Conservation (phyloP, 2,888 invertebrate species). For the Digitonthophagus gazella region DNA sequence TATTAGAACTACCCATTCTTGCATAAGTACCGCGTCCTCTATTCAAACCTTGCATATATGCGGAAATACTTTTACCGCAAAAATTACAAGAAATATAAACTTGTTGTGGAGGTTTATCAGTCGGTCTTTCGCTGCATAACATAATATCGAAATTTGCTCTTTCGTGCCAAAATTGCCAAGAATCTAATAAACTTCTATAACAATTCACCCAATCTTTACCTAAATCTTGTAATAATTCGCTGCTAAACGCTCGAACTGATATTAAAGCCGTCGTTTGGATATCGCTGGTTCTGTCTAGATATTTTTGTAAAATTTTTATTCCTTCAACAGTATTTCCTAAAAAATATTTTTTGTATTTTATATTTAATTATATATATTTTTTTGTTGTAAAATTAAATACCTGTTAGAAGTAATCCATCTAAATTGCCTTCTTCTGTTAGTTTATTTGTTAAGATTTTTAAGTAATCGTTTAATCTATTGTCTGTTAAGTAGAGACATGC, state of each 20-base stretch:
- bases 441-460: constrained; percentile 67
- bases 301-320: constrained; percentile 78
- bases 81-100: constrained; percentile 89
- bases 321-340: constrained; percentile 72
- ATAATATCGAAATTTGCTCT: constrained; percentile 87
- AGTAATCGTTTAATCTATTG: constrained; percentile 72
- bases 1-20: constrained; percentile 65
- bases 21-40: constrained; percentile 59
- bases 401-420: constrained; percentile 81
- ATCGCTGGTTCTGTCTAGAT: constrained; percentile 84
- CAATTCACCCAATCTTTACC: constrained; percentile 71
- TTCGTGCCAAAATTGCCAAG: constrained; percentile 89
- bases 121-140: constrained; percentile 59
- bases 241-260: constrained; percentile 73
- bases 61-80: constrained; percentile 90
- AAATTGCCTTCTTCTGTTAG: constrained; percentile 77
- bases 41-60: constrained; percentile 67
- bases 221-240: constrained; percentile 63
- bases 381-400: constrained; percentile 45
- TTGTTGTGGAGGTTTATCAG: constrained; percentile 60
- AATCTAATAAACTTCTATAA: constrained; percentile 80
- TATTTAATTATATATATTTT: not conserved
- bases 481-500: constrained; percentile 85
- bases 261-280: constrained; percentile 87
- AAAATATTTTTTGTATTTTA: constrained; percentile 20